Evolutionary conservation across 2,888 invertebrate species (phyloP), one percentile per base, ranked within the genome.

Genomic region (Strigamia crassipes): DNA sequence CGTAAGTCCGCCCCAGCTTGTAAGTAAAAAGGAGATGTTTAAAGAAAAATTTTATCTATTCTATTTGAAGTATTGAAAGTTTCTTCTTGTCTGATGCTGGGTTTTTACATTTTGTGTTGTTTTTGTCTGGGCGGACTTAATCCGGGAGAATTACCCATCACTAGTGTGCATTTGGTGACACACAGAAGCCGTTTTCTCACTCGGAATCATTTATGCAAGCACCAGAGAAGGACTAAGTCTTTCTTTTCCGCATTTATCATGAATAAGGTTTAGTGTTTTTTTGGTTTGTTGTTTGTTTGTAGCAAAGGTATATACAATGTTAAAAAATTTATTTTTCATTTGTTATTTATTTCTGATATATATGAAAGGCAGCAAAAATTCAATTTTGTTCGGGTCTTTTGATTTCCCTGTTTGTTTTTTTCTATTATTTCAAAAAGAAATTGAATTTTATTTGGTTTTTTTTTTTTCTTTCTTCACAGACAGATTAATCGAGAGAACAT

Each of bases 121-220:
- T 73, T 73, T 73, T 27, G 73, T 73, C 18, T 56, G 27, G 73
- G 10, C 13, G 27, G 73, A 73, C 73, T 73, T 73, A 73, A 73
- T 73, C 73, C 73, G 73, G 8, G 31, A 73, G 73, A 27, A 23
- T 73, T 73, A 73, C 73, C 73, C 73, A 27, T 73, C 73, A 31
- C 18, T 6, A 10, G 51, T 31, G 73, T 73, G 27, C 27, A 73
- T 73, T 23, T 13, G 9, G 31, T 31, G 73, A 56, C 56, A 56
- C 56, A 15, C 56, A 18, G 27, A 27, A 73, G 31, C 73, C 73
- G 27, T 23, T 73, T 73, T 73, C 31, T 27, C 27, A 27, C 73
- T 73, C 73, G 13, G 27, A 73, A 73, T 73, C 31, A 31, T 27
- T 73, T 73, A 73, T 73, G 73, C 73, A 73, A 73, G 73, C 73